Percentiles rank a stretch among this genome's conserved stretches.
phyloP scores from a whole-genome alignment of 2,113 vertebrate genomes.

The Clarias batrachus region DNA sequence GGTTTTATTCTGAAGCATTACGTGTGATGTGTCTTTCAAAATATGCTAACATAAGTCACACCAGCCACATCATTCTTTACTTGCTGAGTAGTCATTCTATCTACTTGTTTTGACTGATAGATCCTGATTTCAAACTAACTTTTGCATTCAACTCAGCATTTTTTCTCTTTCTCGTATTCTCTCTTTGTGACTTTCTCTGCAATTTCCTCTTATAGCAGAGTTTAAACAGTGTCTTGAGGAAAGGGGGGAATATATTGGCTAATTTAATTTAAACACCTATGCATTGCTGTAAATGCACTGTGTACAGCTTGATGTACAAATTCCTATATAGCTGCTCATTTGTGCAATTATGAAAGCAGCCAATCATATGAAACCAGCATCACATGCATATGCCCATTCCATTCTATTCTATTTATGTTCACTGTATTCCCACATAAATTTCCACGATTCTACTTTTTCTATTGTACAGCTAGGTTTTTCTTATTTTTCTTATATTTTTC shows the following conservation, averaged over 20 bases:
- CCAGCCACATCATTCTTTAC: neutral
- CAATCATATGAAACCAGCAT: too few species aligned
- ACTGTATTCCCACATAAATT: too few species aligned
- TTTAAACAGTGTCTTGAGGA: neutral
- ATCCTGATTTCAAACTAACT: neutral
- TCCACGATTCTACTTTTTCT: too few species aligned
- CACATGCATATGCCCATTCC: too few species aligned
- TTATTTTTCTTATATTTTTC: too few species aligned
- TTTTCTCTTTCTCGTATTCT: neutral
- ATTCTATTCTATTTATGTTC: too few species aligned
- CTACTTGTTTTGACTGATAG: neutral
- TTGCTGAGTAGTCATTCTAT: neutral
- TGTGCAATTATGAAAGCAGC: too few species aligned
- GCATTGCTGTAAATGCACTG: neutral
- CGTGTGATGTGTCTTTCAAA: neutral
- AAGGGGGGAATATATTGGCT: neutral
- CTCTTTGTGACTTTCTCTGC: neutral
- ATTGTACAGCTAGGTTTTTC: too few species aligned
- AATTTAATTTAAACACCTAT: neutral
- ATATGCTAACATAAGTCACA: neutral
- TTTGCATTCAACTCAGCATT: neutral
- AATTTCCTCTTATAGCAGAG: neutral
- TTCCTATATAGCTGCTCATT: too few species aligned
- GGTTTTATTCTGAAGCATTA: constrained; percentile 4
- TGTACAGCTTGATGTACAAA: too few species aligned